Evolutionary conservation across 1,140 invertebrate species (phyloP).

Genomic region (Papilio helenus): DNA sequence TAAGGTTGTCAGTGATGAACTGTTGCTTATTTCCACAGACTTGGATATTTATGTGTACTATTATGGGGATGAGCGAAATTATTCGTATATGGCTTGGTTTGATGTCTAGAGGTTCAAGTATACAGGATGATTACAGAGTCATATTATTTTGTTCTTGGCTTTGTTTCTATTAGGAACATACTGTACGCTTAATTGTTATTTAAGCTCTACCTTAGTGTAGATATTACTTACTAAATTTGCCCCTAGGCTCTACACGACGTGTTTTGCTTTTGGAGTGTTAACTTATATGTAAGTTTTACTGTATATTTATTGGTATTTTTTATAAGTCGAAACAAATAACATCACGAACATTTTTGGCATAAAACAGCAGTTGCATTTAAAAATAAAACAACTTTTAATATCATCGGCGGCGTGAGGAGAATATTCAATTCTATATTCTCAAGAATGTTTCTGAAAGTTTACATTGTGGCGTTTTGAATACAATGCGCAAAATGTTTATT

Average conservation of each 20-base stretch:
- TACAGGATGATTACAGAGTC: neutral
- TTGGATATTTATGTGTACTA: neutral
- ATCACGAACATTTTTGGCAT: neutral
- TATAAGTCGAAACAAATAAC: neutral
- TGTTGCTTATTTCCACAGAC: neutral
- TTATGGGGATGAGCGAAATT: neutral
- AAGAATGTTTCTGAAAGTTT: neutral
- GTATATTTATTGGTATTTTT: no score
- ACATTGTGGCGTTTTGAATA: neutral
- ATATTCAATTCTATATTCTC: neutral
- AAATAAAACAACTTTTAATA: constrained; percentile 24
- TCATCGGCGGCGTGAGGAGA: neutral
- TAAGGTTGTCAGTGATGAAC: constrained; percentile 24
- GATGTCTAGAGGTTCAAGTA: neutral
- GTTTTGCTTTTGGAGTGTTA: no score
- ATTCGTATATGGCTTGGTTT: neutral
- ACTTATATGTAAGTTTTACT: no score
- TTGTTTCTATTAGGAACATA: no score
- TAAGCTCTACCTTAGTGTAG: no score
- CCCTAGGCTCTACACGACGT: no score
- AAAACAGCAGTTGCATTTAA: constrained; percentile 8
- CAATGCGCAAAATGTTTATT: neutral
- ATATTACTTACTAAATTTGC: no score
- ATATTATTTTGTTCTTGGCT: no score
- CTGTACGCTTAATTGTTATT: no score